phyloP scores from a whole-genome alignment of 2,888 invertebrate genomes.

The Scotopteryx bipunctaria region DNA sequence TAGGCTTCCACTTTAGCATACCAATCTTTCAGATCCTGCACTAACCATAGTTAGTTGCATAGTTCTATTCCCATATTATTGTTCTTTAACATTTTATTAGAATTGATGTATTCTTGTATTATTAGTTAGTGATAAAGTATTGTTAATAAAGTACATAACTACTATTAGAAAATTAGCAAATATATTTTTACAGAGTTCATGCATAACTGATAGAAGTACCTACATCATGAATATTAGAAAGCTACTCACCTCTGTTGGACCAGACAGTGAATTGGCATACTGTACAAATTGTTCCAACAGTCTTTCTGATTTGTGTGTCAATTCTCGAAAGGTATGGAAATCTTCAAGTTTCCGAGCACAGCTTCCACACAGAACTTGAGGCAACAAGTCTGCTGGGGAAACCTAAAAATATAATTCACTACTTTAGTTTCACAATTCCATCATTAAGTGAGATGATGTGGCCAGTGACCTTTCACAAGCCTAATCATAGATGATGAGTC shows the following conservation, averaged over 20 bases:
- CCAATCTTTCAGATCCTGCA: no score
- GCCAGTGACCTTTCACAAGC: constrained; percentile 74
- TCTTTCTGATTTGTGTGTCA: constrained; percentile 89
- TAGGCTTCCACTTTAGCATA: no score
- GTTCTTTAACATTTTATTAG: constrained; percentile 30
- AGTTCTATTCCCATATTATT: constrained; percentile 33
- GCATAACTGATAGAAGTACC: not conserved
- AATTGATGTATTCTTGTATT: constrained; percentile 32
- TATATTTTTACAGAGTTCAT: constrained; percentile 31
- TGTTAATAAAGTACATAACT: constrained; percentile 45
- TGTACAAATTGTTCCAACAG: constrained; percentile 89
- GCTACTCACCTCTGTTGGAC: constrained; percentile 85
- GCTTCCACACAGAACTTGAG: constrained; percentile 89
- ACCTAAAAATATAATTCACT: constrained; percentile 83
- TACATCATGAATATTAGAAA: constrained; percentile 22
- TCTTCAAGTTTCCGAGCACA: constrained; percentile 90
- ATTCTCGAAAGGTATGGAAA: constrained; percentile 89
- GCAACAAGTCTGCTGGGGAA: constrained; percentile 89
- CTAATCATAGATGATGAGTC: constrained; percentile 77
- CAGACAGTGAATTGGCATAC: constrained; percentile 87
- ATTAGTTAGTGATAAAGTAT: constrained; percentile 40
- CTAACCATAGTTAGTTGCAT: no score
- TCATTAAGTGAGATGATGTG: constrained; percentile 67
- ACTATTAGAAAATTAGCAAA: constrained; percentile 27
- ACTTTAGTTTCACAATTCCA: constrained; percentile 57